A percentile compares a stretch with the other conserved stretches of the same genome.
Evolutionary conservation across 64 coral and sea anemone species (phyloP).

Genomic region (Dendrophyllia cribrosa): DNA sequence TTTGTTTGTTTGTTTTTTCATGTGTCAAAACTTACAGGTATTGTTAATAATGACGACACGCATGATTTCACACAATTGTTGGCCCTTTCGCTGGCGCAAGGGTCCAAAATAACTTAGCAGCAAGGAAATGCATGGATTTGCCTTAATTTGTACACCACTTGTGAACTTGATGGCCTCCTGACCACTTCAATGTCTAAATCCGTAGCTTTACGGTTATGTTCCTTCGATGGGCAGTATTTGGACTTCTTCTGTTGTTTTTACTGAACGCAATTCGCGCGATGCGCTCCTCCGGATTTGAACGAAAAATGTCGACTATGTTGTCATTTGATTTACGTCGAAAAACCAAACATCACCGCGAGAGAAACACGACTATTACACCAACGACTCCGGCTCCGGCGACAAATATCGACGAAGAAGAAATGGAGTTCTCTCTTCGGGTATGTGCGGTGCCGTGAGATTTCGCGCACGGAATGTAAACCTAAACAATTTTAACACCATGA

Average conservation of each 20-base stretch:
- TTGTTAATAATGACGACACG: constrained; percentile 51
- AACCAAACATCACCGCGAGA: constrained; percentile 72
- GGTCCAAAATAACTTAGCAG: constrained; percentile 13
- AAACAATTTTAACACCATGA: neutral
- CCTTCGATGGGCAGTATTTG: constrained; percentile 37
- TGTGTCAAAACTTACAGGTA: constrained; percentile 37
- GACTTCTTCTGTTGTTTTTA: neutral
- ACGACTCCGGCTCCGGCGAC: neutral
- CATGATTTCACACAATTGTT: constrained; percentile 44
- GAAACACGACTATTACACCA: neutral
- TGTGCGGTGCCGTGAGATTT: neutral
- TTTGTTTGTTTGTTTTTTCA: constrained; percentile 21
- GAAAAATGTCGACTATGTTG: constrained; percentile 58
- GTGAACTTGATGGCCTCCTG: neutral
- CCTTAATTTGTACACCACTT: neutral
- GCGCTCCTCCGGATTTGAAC: neutral
- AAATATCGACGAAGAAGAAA: constrained; percentile 68
- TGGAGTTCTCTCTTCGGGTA: constrained; percentile 85
- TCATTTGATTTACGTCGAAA: constrained; percentile 82
- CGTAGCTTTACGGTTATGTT: constrained; percentile 52
- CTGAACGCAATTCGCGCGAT: neutral
- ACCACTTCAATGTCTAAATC: constrained; percentile 54
- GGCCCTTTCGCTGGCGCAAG: neutral
- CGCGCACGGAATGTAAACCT: neutral
- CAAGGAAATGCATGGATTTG: neutral